Percentiles rank a stretch among this genome's conserved stretches.
These are phyloP conservation scores for Megaleporinus macrocephalus DNA, from an alignment of 2,113 vertebrate species.

Conservation along the genomic window DNA sequence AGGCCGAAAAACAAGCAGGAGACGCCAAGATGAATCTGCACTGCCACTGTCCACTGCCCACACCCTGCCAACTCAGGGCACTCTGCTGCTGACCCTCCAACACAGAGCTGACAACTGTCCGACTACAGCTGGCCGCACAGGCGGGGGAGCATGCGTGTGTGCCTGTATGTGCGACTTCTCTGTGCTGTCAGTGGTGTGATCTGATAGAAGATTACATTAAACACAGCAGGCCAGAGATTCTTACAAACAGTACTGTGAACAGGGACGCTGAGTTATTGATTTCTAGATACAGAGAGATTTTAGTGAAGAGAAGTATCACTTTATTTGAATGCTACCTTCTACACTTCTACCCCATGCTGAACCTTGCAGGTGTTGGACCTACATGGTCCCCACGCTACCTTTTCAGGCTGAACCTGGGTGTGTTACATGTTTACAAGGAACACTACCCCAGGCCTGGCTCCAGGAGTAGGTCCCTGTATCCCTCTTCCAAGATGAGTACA, in stretches of 20 bases:
- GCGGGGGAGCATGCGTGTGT: neutral
- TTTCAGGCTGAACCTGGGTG: no score
- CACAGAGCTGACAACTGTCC: constrained; percentile 24
- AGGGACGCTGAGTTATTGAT: neutral
- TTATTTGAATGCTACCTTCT: no score
- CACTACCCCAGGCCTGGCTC: no score
- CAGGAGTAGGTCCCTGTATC: no score
- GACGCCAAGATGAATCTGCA: constrained; percentile 39
- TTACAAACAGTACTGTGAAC: neutral
- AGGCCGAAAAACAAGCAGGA: neutral
- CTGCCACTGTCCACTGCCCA: constrained; percentile 15
- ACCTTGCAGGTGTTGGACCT: no score
- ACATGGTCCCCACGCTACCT: no score
- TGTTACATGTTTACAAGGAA: no score
- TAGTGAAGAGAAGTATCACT: no score
- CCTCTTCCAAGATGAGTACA: no score
- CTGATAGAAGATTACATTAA: neutral
- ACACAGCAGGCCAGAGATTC: neutral
- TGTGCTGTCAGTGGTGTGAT: neutral
- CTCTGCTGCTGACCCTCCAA: neutral
- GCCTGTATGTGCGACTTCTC: neutral
- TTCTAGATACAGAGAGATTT: neutral
- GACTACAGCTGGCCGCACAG: neutral
- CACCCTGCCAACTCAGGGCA: constrained; percentile 18
- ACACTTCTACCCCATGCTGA: no score